Percentiles rank a stretch among this genome's conserved stretches.
phyloP scores from a whole-genome alignment of 2,113 vertebrate species.

The Sardina pilchardus region DNA sequence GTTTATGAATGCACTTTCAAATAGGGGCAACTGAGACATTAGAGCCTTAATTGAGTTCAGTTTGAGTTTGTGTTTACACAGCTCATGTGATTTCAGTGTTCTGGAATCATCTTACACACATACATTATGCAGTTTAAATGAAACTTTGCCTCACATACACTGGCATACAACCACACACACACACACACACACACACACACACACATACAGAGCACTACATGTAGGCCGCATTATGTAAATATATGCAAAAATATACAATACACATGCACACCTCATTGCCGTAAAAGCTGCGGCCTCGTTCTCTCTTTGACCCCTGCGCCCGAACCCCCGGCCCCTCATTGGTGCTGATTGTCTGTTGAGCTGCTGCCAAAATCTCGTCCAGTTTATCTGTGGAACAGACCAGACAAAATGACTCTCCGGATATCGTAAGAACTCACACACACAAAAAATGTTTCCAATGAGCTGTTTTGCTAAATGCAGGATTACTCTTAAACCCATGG shows the following conservation, averaged over 20 bases:
- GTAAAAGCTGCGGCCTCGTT: conserved; percentile 78
- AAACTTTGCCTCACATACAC: background rate
- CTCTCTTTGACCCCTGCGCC: conserved; percentile 78
- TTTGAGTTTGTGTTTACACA: background rate
- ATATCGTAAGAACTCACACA: background rate
- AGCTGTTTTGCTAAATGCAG: background rate
- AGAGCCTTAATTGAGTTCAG: background rate
- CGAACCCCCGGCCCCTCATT: conserved; percentile 79
- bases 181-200: conserved; percentile 8
- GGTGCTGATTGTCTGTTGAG: conserved; percentile 89
- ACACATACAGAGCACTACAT: background rate
- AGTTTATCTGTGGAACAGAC: conserved; percentile 80
- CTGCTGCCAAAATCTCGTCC: conserved; percentile 90
- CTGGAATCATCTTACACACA: background rate
- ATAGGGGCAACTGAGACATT: background rate
- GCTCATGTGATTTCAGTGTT: background rate
- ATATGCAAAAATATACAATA: background rate
- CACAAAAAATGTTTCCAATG: background rate
- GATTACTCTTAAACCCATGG: background rate
- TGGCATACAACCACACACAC: background rate
- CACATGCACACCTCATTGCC: conserved; percentile 77
- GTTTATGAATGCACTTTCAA: background rate
- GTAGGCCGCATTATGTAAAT: background rate
- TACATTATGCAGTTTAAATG: background rate
- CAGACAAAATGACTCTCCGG: conserved; percentile 35